A percentile compares a stretch with the other conserved stretches of the same genome.
These are phyloP conservation scores for Butorides virescens DNA, from an alignment of 2,113 vertebrate genomes.

Conservation along the genomic window DNA sequence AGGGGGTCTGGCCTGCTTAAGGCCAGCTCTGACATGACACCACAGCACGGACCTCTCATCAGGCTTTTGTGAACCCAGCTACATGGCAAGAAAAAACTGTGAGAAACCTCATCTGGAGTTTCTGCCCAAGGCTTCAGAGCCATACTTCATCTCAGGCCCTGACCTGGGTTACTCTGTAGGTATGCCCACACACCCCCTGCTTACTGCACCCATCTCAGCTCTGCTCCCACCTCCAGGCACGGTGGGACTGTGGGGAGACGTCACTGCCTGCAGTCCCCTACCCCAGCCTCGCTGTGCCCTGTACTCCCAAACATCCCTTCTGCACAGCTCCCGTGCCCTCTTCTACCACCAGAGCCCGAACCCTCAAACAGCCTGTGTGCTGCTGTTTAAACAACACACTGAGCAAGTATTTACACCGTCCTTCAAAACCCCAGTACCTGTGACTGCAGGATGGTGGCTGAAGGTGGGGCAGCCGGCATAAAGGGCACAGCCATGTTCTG, in stretches of 20 bases:
- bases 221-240: not conserved
- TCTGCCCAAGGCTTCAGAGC: not conserved
- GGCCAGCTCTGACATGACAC: not conserved
- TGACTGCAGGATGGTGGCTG: not conserved
- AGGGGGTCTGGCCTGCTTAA: not conserved
- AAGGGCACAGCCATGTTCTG: too few species aligned
- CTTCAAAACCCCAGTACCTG: not conserved
- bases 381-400: not conserved
- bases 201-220: not conserved
- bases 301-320: not conserved
- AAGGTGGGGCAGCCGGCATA: not conserved
- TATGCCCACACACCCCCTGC: not conserved
- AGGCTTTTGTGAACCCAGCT: not conserved
- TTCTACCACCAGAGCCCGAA: not conserved
- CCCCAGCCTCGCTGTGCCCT: fast-evolving
- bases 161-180: not conserved
- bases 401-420: not conserved
- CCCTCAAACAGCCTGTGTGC: not conserved
- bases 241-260: not conserved
- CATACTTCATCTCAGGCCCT: not conserved
- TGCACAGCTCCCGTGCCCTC: not conserved
- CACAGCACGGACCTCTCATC: fast-evolving
- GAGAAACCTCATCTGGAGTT: not conserved
- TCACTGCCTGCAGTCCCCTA: not conserved
- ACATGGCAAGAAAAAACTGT: fast-evolving